Percentiles rank a stretch among this genome's conserved stretches.
These are phyloP conservation scores for Ardeotis arabs DNA, from an alignment of 2,113 vertebrate genomes.

Conservation along the genomic window DNA sequence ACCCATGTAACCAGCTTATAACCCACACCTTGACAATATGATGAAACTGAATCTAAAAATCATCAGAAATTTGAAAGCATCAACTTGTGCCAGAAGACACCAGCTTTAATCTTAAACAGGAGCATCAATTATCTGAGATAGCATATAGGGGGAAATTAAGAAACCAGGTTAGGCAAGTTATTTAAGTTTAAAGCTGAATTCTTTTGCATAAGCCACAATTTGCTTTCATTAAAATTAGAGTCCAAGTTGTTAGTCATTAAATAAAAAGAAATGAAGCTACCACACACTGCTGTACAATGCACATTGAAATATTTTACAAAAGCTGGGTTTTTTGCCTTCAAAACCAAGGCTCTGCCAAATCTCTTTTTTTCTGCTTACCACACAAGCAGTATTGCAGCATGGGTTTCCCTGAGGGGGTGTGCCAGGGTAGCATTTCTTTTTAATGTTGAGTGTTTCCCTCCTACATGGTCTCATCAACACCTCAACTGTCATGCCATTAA, in stretches of 20 bases:
- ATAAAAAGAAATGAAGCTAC: constrained; percentile 21
- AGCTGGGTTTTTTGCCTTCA: neutral
- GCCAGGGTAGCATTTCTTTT: constrained; percentile 2
- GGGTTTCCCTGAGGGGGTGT: neutral
- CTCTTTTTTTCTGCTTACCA: neutral
- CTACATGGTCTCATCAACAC: neutral
- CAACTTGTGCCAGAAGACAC: neutral
- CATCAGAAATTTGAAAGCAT: constrained; percentile 5
- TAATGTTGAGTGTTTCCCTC: neutral
- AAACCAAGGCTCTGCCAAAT: constrained; percentile 10
- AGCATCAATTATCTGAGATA: neutral
- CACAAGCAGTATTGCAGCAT: constrained; percentile 13
- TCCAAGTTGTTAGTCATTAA: neutral
- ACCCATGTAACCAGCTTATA: neutral
- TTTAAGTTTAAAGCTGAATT: constrained; percentile 2
- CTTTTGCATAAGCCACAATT: constrained; percentile 7
- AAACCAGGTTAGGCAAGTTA: neutral
- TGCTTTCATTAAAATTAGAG: constrained; percentile 27
- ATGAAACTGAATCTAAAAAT: constrained; percentile 17
- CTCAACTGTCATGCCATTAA: neutral
- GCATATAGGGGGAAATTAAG: neutral
- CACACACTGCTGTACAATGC: neutral
- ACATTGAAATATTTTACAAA: constrained; percentile 34
- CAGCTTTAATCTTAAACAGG: neutral
- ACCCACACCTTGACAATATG: neutral